Evolutionary conservation across 1,140 invertebrate genomes (phyloP).

Genomic region (Drosophila melanogaster): Release_6_plus_ISO1_MT NT_037436.4:19480001-19480500

Average conservation of each 20-base stretch:
- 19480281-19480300: too few species aligned
- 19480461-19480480: slow-evolving; percentile 57
- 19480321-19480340: too few species aligned
- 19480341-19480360: neutral
- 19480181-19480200: neutral
- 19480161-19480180: too few species aligned
- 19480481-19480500: slow-evolving; percentile 15
- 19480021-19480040: too few species aligned
- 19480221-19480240: neutral
- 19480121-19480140: too few species aligned
- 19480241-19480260: neutral
- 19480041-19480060: too few species aligned
- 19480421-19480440: slow-evolving; percentile 20
- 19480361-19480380: slow-evolving; percentile 3
- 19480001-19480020: neutral
- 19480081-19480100: too few species aligned
- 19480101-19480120: too few species aligned
- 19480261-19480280: too few species aligned
- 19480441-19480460: slow-evolving; percentile 31
- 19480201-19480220: neutral
- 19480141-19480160: too few species aligned
- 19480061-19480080: too few species aligned
- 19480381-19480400: neutral
- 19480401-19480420: slow-evolving; percentile 11
- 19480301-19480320: too few species aligned